Evolutionary conservation across 2,797 vertebrate species (phyloP).

Genomic region (Erethizon dorsatum): DNA sequence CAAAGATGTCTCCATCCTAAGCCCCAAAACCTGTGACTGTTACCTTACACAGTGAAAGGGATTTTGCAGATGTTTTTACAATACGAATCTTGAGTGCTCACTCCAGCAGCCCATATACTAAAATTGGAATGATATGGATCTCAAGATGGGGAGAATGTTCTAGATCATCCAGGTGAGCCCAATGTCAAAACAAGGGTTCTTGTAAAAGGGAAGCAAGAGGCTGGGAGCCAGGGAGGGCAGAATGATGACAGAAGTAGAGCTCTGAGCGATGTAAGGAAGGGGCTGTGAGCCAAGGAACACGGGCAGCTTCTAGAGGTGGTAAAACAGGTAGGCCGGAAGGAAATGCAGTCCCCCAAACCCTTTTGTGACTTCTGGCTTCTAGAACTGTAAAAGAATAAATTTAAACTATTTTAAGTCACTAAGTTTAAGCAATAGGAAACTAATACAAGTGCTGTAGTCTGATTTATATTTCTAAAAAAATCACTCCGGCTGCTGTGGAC

Average conservation of each 20-base stretch:
- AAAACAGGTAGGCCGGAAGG: neutral
- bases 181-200: neutral
- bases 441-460: neutral
- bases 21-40: neutral
- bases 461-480: neutral
- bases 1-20: neutral
- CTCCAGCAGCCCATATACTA: neutral
- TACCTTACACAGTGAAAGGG: neutral
- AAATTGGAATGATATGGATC: neutral
- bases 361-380: neutral
- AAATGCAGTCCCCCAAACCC: neutral
- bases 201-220: neutral
- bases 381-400: neutral
- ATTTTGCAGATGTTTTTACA: neutral
- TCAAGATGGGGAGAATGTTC: neutral
- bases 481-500: neutral
- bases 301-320: neutral
- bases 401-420: neutral
- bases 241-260: rapidly evolving
- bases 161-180: neutral
- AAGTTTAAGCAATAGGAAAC: neutral
- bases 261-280: neutral
- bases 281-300: neutral
- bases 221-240: neutral
- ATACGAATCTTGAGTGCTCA: neutral